Conservation (phyloP, 2,888 invertebrate species). For the Cetonia aurata region DNA sequence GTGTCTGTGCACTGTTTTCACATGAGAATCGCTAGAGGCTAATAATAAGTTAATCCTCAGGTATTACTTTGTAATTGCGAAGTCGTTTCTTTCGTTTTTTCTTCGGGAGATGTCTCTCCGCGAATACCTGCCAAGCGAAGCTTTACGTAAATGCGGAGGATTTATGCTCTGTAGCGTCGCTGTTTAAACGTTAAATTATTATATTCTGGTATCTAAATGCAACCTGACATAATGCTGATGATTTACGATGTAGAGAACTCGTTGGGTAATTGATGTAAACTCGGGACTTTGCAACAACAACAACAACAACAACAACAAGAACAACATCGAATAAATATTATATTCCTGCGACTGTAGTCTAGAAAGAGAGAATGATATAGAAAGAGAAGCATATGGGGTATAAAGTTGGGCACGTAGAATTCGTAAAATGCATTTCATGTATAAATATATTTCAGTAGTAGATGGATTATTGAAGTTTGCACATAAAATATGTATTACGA, state of each 20-base stretch:
- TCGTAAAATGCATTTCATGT: too few relatives aligned
- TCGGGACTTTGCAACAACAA: background rate
- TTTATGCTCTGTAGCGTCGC: background rate
- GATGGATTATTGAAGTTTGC: too few relatives aligned
- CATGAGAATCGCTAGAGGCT: background rate
- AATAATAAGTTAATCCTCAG: background rate
- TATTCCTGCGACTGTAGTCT: too few relatives aligned
- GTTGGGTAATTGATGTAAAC: constrained; percentile 1
- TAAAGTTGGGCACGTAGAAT: too few relatives aligned
- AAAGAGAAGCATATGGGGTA: too few relatives aligned
- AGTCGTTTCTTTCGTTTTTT: constrained; percentile 3
- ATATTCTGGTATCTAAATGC: constrained; percentile 9
- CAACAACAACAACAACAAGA: too few relatives aligned
- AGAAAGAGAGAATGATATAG: too few relatives aligned
- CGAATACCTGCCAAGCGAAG: constrained; percentile 1
- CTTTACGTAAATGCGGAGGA: background rate
- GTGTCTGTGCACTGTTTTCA: constrained; percentile 6
- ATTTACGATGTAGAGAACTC: constrained; percentile 7
- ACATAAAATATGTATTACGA: too few relatives aligned
- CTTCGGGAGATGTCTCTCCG: constrained; percentile 6
- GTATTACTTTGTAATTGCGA: constrained; percentile 1
- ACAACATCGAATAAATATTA: too few relatives aligned
- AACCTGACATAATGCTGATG: background rate
- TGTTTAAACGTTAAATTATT: constrained; percentile 10
- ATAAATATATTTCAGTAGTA: too few relatives aligned